A percentile compares a stretch with the other conserved stretches of the same genome.
Evolutionary conservation across 2,113 vertebrate species (phyloP).

Genomic region (Thryonomys swinderianus): DNA sequence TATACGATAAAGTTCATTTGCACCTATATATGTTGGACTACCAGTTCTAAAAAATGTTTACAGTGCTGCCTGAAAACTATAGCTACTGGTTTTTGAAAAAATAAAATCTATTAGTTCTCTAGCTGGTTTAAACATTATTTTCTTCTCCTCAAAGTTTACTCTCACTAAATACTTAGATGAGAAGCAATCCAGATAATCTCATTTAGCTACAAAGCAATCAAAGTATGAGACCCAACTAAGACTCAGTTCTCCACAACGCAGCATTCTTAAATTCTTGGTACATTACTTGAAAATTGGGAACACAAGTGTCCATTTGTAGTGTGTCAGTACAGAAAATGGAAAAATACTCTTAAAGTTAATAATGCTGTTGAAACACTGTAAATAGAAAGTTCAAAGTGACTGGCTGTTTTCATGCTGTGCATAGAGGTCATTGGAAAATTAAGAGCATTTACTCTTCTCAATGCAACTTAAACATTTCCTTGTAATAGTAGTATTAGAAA

Average conservation of each 20-base stretch:
- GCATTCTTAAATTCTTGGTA: background rate
- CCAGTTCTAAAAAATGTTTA: background rate
- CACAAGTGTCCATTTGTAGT: background rate
- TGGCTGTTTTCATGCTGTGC: background rate
- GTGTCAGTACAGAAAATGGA: background rate
- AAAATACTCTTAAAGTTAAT: background rate
- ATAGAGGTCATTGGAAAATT: background rate
- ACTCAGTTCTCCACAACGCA: background rate
- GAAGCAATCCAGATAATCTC: background rate
- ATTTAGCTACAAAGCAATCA: background rate
- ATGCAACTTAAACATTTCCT: background rate
- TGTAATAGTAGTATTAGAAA: background rate
- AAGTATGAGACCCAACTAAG: background rate
- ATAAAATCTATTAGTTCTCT: background rate
- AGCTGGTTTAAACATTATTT: slow-evolving; percentile 36
- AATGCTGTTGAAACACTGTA: background rate
- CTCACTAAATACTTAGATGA: background rate
- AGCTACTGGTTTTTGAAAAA: background rate
- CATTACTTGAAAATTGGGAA: background rate
- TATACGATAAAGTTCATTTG: slow-evolving; percentile 1
- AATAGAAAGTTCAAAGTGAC: background rate
- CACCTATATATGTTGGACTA: background rate
- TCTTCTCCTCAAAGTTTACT: slow-evolving; percentile 2
- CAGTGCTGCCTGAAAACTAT: background rate
- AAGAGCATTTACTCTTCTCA: background rate